These are phyloP conservation scores for Astreopora myriophthalma DNA, from an alignment of 64 coral and sea anemone genomes.

Conservation along the genomic window DNA sequence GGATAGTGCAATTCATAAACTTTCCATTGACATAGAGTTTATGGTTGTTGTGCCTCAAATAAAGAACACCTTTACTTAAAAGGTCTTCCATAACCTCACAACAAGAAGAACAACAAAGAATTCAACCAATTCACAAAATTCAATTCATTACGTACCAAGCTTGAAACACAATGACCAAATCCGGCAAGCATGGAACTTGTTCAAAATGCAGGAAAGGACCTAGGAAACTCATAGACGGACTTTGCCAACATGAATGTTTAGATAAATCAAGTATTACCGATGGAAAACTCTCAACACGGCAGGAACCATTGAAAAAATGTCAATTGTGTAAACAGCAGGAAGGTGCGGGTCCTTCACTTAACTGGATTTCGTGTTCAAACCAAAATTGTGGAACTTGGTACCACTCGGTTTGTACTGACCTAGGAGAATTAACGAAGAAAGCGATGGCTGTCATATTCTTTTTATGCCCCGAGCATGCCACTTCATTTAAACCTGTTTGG, in stretches of 20 bases:
- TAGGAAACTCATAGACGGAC: not conserved
- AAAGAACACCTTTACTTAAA: too few relatives aligned
- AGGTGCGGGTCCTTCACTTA: not conserved
- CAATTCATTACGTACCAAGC: not conserved
- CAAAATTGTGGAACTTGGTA: not conserved
- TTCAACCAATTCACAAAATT: too few relatives aligned
- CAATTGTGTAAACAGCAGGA: not conserved
- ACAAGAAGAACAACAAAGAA: too few relatives aligned
- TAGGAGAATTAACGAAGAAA: constrained; percentile 3
- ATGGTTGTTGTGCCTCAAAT: too few relatives aligned
- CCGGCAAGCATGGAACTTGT: not conserved
- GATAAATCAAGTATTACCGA: not conserved
- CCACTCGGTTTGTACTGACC: constrained; percentile 3
- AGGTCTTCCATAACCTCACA: too few relatives aligned
- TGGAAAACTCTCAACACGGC: not conserved
- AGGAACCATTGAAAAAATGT: not conserved
- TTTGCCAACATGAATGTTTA: not conserved
- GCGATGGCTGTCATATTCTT: not conserved
- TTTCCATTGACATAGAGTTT: too few relatives aligned
- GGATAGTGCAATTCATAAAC: too few relatives aligned
- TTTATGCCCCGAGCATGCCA: not conserved
- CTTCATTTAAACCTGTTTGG: not conserved
- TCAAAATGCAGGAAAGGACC: not conserved
- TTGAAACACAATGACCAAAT: not conserved
- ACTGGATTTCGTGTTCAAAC: constrained; percentile 5